Base-by-base conservation (phyloP, 2,888 invertebrate species). In the Ferdinandea cuprea region DNA sequence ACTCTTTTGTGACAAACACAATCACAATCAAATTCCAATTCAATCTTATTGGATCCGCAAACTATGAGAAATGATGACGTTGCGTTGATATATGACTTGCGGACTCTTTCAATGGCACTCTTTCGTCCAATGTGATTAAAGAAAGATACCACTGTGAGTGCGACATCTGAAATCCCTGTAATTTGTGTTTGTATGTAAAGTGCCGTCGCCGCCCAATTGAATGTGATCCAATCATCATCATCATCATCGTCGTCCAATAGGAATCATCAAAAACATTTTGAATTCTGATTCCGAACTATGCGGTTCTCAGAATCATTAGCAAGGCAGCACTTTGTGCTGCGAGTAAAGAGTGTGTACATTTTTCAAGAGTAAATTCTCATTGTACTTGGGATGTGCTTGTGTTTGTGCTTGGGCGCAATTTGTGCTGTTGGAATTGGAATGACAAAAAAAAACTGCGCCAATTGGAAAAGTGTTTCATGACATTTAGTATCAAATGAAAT, bases 211-310 rank as follows among this genome's bases (percentile, higher is more conserved):
- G 71, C 66, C 81, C 81, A 66, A 71, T 81, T 35, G 68, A 65
- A 74, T 74, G 15, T 30, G 68, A 73, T 68, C 83, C 83, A 83
- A 78, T 83, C 83, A 61, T 83, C 77, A 83, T 83, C 81, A 77
- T 56, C 54, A 63, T 66, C 76, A 56, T 59, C 66, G 46, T 56
- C 68, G 52, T 76, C 81, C 77, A 81, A 81, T 81, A 40, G 71
- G 76, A 83, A 83, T 73, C 76, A 77, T 83, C 78, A 83, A 85
- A 87, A 87, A 86, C 87, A 87, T 87, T 87, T 87, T 86, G 85
- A 87, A 87, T 87, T 87, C 86, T 86, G 86, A 87, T 86, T 87
- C 87, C 86, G 86, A 85, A 86, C 85, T 56, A 86, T 72, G 56
- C 86, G 87, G 87, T 69, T 37, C 30, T 1, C 86, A 87, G 78